Conservation (phyloP, 2,888 invertebrate genomes). For the Ferdinandea cuprea region DNA sequence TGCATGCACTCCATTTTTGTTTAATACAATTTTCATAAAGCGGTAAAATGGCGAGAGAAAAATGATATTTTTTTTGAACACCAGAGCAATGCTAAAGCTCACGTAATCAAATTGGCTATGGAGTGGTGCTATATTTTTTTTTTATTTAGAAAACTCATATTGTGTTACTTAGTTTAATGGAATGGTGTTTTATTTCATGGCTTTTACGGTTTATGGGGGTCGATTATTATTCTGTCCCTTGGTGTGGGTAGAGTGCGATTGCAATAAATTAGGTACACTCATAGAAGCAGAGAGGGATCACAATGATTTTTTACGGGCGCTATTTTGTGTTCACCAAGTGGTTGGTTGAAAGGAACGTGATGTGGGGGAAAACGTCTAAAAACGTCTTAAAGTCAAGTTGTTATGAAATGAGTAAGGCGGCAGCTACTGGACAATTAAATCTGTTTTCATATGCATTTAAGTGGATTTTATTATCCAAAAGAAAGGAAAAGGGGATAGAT, state of each 20-base stretch:
- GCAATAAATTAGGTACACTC: not conserved
- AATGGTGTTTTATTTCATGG: constrained; percentile 58
- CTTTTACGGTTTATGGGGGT: constrained; percentile 29
- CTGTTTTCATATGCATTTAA: constrained; percentile 10
- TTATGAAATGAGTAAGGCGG: constrained; percentile 8
- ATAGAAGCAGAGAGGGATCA: constrained; percentile 6
- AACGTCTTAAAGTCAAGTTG: constrained; percentile 12
- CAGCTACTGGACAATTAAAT: constrained; percentile 23
- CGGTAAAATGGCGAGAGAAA: constrained; percentile 19
- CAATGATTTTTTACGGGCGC: constrained; percentile 31
- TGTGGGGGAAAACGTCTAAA: constrained; percentile 18
- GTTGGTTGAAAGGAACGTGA: constrained; percentile 45
- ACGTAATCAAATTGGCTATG: constrained; percentile 53
- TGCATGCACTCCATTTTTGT: constrained; percentile 1
- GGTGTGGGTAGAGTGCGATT: constrained; percentile 1
- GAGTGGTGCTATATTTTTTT: not conserved
- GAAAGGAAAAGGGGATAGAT: not conserved
- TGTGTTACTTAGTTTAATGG: constrained; percentile 59
- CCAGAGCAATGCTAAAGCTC: constrained; percentile 28
- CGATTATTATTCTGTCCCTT: constrained; percentile 43
- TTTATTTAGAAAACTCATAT: constrained; percentile 31
- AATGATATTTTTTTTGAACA: constrained; percentile 34
- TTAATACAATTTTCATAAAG: constrained; percentile 36
- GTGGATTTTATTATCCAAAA: constrained; percentile 5
- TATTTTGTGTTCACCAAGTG: constrained; percentile 36